A percentile compares a stretch with the other conserved stretches of the same genome.
phyloP scores from a whole-genome alignment of 2,113 vertebrate species.

The Ciconia boyciana region DNA sequence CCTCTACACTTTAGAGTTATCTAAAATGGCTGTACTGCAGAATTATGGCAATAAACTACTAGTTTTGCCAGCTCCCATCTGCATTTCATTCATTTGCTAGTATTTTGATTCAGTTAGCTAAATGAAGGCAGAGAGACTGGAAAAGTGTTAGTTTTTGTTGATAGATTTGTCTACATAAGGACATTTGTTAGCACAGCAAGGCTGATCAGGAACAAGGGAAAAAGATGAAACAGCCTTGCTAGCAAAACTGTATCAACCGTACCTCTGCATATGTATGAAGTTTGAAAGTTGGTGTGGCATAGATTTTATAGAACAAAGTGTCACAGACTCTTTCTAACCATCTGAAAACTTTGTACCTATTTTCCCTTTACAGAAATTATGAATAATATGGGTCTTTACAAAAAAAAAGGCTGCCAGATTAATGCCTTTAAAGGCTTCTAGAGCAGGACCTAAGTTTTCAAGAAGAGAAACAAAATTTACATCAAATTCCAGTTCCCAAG shows the following conservation, averaged over 20 bases:
- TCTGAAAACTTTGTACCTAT: neutral
- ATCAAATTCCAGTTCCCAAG: neutral
- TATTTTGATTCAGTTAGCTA: neutral
- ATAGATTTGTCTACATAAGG: neutral
- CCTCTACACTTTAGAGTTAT: neutral
- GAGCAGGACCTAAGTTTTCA: neutral
- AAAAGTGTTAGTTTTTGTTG: neutral
- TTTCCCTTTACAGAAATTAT: neutral
- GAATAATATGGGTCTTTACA: neutral
- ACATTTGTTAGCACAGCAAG: neutral
- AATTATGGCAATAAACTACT: neutral
- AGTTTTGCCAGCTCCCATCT: neutral
- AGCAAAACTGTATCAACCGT: neutral
- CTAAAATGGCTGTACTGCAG: neutral
- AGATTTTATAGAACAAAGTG: neutral
- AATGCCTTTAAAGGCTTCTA: neutral
- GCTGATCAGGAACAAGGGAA: neutral
- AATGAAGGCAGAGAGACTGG: neutral
- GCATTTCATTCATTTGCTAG: neutral
- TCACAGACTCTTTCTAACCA: neutral
- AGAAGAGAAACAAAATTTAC: neutral
- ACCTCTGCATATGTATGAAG: neutral
- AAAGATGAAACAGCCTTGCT: neutral
- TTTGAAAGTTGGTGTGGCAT: neutral
- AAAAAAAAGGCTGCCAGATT: neutral